These are phyloP conservation scores for Petrocephalus zakoni DNA, from an alignment of 2,113 vertebrate genomes.

Conservation along the genomic window DNA sequence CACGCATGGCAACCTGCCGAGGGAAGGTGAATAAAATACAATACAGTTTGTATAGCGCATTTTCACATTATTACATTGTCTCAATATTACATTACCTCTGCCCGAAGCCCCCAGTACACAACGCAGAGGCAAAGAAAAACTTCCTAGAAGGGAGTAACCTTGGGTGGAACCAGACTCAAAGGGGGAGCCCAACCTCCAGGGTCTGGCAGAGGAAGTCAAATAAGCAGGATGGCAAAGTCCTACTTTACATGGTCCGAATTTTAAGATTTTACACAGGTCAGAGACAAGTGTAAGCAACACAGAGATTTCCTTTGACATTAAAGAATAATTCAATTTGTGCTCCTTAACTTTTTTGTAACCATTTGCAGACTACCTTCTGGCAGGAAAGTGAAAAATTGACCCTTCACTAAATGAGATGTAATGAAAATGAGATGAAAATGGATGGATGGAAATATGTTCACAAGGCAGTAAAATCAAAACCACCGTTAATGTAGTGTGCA, in stretches of 20 bases:
- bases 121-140: too few species aligned
- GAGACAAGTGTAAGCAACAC: background rate
- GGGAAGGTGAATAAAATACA: conserved; percentile 19
- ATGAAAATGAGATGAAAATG: too few species aligned
- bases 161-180: too few species aligned
- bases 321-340: background rate
- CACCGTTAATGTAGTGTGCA: background rate
- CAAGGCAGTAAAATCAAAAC: background rate
- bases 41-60: too few species aligned
- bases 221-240: too few species aligned
- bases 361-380: background rate
- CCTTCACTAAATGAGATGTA: background rate
- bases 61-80: too few species aligned
- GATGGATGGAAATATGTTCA: background rate
- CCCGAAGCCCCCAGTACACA: too few species aligned
- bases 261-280: background rate
- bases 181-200: too few species aligned
- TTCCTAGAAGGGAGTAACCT: too few species aligned
- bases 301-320: background rate
- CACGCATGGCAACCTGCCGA: conserved; percentile 81
- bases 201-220: too few species aligned
- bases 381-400: background rate
- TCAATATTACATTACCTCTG: too few species aligned
- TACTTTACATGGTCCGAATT: too few species aligned
- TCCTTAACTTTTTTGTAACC: background rate